These are phyloP conservation scores for Paramormyrops hopkinsi DNA, from an alignment of 2,797 vertebrate species.

Conservation along the genomic window DNA sequence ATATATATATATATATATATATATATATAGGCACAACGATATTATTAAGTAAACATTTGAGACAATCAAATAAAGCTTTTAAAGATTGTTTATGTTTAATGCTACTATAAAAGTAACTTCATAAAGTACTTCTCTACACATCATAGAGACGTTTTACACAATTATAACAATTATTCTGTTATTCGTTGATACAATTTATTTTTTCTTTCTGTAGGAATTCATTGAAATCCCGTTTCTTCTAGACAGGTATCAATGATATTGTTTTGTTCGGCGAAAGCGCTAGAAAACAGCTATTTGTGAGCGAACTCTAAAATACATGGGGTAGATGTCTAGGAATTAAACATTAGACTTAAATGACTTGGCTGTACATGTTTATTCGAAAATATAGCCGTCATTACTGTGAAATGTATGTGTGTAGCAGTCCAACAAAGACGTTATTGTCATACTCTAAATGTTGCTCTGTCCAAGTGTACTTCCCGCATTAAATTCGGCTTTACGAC, in stretches of 20 bases:
- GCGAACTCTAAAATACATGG: not conserved
- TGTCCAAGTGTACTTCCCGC: not conserved
- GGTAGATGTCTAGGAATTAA: not conserved
- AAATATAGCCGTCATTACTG: conserved; percentile 4
- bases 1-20: too few relatives aligned
- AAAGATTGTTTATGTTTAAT: not conserved
- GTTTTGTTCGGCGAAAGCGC: not conserved
- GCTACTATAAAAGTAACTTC: not conserved
- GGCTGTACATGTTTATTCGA: not conserved
- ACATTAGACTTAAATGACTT: not conserved
- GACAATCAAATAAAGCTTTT: not conserved
- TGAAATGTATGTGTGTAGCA: not conserved
- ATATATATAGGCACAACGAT: not conserved
- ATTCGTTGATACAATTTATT: not conserved
- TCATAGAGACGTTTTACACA: not conserved
- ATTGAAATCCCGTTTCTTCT: not conserved
- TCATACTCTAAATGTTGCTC: not conserved
- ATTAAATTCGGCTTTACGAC: not conserved
- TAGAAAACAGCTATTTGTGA: not conserved
- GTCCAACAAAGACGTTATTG: not conserved
- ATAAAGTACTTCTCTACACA: not conserved
- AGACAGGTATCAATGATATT: not conserved
- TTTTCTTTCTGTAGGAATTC: not conserved
- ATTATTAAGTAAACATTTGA: not conserved
- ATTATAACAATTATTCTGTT: not conserved